Evolutionary conservation across 2,797 vertebrate species (phyloP).

Genomic region (Muscicapa striata): DNA sequence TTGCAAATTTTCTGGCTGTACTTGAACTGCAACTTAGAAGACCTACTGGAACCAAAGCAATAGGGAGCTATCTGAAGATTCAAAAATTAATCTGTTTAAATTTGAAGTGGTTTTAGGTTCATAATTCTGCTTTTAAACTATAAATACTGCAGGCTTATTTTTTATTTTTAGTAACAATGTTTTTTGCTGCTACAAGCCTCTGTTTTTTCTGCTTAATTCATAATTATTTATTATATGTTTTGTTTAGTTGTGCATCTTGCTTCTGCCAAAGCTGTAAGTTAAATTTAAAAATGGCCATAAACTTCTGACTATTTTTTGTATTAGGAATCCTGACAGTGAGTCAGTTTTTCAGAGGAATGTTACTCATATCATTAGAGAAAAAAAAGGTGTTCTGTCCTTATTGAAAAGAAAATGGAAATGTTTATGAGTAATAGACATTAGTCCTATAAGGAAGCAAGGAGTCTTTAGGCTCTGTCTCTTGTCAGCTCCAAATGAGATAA

Average conservation of each 20-base stretch:
- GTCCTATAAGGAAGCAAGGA: neutral
- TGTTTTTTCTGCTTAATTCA: neutral
- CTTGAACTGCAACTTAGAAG: neutral
- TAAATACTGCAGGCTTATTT: neutral
- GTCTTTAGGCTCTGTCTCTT: slow-evolving; percentile 5
- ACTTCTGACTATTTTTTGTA: neutral
- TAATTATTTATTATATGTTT: neutral
- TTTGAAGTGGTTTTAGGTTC: neutral
- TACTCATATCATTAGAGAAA: neutral
- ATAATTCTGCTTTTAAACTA: neutral
- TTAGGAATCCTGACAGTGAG: neutral
- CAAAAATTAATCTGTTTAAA: neutral
- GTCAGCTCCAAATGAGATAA: slow-evolving; percentile 47
- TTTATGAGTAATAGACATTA: slow-evolving; percentile 14
- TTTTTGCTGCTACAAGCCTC: neutral
- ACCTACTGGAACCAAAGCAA: neutral
- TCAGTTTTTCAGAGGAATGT: neutral
- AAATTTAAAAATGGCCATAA: neutral
- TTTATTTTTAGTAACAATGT: neutral
- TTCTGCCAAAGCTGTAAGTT: neutral
- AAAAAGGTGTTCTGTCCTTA: neutral
- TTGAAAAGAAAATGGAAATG: slow-evolving; percentile 11
- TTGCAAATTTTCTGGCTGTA: neutral
- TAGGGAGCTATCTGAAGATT: neutral
- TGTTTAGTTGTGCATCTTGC: neutral